These are phyloP conservation scores for Pogonocherus hispidulus DNA, from an alignment of 2,888 invertebrate species.

Conservation along the genomic window DNA sequence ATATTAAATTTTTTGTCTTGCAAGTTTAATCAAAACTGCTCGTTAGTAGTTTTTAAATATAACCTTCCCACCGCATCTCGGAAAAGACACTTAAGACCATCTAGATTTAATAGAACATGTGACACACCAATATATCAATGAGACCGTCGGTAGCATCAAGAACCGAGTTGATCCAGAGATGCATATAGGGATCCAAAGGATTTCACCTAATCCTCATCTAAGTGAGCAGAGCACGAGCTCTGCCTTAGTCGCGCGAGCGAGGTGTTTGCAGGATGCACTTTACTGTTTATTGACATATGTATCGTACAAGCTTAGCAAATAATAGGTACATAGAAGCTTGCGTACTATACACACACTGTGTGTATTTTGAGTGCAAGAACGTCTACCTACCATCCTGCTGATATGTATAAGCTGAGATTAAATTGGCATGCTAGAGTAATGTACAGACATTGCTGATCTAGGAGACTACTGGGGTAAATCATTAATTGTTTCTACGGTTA, in stretches of 20 bases:
- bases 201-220: slow-evolving; percentile 57
- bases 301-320: slow-evolving; percentile 56
- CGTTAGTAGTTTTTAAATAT: too few relatives aligned
- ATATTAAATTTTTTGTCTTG: too few relatives aligned
- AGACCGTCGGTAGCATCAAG: slow-evolving; percentile 41
- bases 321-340: slow-evolving; percentile 36
- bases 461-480: too few relatives aligned
- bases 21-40: too few relatives aligned
- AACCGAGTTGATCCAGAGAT: slow-evolving; percentile 49
- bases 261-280: slow-evolving; percentile 56
- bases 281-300: slow-evolving; percentile 57
- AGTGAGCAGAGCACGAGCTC: slow-evolving; percentile 56
- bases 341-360: slow-evolving; percentile 19
- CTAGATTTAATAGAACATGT: slow-evolving; percentile 19
- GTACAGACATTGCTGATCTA: too few relatives aligned
- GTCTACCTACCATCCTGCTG: slow-evolving; percentile 8
- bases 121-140: slow-evolving; percentile 45
- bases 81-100: background rate
- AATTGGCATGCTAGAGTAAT: background rate
- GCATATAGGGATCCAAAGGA: slow-evolving; percentile 49
- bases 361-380: slow-evolving; percentile 20
- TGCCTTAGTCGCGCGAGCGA: slow-evolving; percentile 57
- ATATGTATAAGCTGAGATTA: slow-evolving; percentile 15
- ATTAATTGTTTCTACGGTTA: too few relatives aligned
- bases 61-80: background rate